These are phyloP conservation scores for Tethya wilhelma DNA, from an alignment of 37 sponge, comb jelly and placozoan genomes.

Conservation along the genomic window DNA sequence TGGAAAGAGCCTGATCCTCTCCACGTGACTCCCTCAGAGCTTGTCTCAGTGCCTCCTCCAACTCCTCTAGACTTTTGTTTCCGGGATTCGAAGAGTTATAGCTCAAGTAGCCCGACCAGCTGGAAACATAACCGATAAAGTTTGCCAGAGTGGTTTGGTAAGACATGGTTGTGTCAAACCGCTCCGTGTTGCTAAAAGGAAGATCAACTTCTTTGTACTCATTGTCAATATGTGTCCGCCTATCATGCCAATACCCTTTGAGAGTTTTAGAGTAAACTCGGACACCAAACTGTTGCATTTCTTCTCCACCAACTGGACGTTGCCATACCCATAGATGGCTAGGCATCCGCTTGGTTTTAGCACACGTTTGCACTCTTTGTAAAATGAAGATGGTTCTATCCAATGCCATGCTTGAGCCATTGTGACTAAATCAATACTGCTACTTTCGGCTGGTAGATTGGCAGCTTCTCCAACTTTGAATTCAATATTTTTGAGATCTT, in stretches of 20 bases:
- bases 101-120: constrained; percentile 66
- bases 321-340: constrained; percentile 84
- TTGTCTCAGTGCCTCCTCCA: constrained; percentile 20
- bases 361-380: constrained; percentile 56
- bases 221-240: constrained; percentile 53
- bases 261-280: constrained; percentile 40
- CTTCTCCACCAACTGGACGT: constrained; percentile 10
- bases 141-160: constrained; percentile 4
- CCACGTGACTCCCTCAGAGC: not conserved
- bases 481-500: constrained; percentile 24
- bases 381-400: constrained; percentile 31
- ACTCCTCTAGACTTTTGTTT: constrained; percentile 28
- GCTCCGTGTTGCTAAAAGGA: constrained; percentile 44
- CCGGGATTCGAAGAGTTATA: constrained; percentile 49
- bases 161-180: constrained; percentile 21
- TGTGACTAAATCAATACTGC: constrained; percentile 61
- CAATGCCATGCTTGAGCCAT: constrained; percentile 86
- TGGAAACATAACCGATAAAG: constrained; percentile 58
- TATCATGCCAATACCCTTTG: constrained; percentile 66
- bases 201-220: constrained; percentile 26
- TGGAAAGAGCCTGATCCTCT: not conserved
- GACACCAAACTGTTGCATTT: constrained; percentile 22
- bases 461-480: constrained; percentile 56
- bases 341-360: constrained; percentile 60
- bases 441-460: constrained; percentile 22